Conservation (phyloP, 2,888 invertebrate genomes). For the Chrysolina haemoptera region DNA sequence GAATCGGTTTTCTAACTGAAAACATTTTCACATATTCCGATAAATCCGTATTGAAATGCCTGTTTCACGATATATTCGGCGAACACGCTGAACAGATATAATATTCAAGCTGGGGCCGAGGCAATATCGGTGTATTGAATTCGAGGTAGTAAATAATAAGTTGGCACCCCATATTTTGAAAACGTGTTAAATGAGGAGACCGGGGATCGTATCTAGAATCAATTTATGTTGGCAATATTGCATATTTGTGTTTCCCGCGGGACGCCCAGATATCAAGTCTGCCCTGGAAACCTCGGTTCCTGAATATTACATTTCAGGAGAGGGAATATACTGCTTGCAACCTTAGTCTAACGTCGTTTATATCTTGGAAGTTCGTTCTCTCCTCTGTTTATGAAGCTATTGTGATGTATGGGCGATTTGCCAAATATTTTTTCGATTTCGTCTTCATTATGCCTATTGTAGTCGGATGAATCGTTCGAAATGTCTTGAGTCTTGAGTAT, state of each 20-base stretch:
- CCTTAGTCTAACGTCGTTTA: slow-evolving; percentile 14
- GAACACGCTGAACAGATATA: slow-evolving; percentile 42
- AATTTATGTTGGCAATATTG: slow-evolving; percentile 70
- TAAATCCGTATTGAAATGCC: not conserved
- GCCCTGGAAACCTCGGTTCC: slow-evolving; percentile 58
- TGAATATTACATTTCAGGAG: slow-evolving; percentile 45
- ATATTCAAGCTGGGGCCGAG: slow-evolving; percentile 46
- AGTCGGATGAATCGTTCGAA: not conserved
- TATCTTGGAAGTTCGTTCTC: slow-evolving; percentile 1
- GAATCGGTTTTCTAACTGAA: not conserved
- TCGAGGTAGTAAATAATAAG: slow-evolving; percentile 63
- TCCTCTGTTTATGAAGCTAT: slow-evolving; percentile 9
- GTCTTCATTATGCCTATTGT: not conserved
- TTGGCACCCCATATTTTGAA: slow-evolving; percentile 65
- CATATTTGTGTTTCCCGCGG: slow-evolving; percentile 70
- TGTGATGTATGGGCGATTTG: slow-evolving; percentile 5
- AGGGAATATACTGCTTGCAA: slow-evolving; percentile 26
- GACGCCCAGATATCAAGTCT: slow-evolving; percentile 65
- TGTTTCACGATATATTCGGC: slow-evolving; percentile 28
- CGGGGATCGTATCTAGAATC: slow-evolving; percentile 68
- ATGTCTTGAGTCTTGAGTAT: no score
- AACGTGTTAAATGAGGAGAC: slow-evolving; percentile 68
- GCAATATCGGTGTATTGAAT: slow-evolving; percentile 54
- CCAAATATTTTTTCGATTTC: not conserved
- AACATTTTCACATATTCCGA: not conserved